phyloP scores from a whole-genome alignment of 2,113 vertebrate species.

The Corythoichthys intestinalis region DNA sequence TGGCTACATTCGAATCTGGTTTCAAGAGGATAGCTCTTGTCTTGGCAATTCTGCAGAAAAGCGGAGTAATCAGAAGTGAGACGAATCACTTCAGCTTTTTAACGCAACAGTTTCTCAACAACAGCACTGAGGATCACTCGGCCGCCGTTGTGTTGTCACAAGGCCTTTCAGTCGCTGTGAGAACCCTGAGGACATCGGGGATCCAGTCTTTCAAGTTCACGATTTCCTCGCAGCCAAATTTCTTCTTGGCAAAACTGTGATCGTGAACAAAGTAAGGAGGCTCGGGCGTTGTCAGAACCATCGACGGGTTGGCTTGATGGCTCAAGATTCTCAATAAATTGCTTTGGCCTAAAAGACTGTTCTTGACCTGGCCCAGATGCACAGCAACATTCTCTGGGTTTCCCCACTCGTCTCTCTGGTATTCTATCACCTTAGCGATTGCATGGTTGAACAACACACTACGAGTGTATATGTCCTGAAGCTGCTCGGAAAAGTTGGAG shows the following conservation, averaged over 20 bases:
- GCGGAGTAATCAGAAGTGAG: background rate
- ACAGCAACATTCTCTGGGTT: accelerated
- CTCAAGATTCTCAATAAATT: background rate
- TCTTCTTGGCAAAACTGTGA: accelerated
- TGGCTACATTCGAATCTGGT: background rate
- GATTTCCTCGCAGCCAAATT: slow-evolving; percentile 29
- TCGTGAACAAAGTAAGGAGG: accelerated
- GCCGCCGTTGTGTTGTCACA: slow-evolving; percentile 6
- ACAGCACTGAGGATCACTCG: background rate
- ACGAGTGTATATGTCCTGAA: slow-evolving; percentile 39
- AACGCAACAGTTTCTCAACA: background rate
- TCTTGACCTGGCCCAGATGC: accelerated
- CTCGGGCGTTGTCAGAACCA: accelerated
- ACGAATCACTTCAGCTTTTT: background rate
- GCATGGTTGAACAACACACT: slow-evolving; percentile 4
- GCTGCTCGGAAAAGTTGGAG: background rate
- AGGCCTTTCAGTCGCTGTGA: slow-evolving; percentile 14
- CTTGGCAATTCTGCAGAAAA: background rate
- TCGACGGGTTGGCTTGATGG: accelerated
- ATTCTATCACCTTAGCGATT: background rate
- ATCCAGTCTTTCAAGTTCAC: slow-evolving; percentile 19
- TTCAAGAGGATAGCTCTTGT: background rate
- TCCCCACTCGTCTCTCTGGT: accelerated
- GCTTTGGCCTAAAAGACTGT: accelerated
- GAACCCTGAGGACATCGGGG: background rate